phyloP scores from a whole-genome alignment of 2,113 vertebrate species.

The Lepisosteus oculatus region DNA sequence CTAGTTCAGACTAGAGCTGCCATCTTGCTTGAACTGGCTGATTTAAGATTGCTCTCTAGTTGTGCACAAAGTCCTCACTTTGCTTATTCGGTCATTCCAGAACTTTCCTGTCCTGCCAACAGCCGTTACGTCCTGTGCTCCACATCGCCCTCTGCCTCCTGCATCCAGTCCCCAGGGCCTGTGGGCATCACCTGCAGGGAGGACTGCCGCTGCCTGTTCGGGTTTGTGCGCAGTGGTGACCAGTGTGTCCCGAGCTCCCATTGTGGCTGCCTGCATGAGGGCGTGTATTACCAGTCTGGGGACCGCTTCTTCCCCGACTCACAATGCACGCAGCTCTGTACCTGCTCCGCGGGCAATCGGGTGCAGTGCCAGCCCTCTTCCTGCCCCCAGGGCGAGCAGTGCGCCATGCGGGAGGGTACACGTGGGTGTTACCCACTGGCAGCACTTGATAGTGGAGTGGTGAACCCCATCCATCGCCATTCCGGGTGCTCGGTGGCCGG shows the following conservation, averaged over 20 bases:
- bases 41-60: no score
- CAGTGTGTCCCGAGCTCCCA: conserved; percentile 22
- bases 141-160: conserved; percentile 19
- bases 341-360: conserved; percentile 28
- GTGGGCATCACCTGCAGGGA: neutral
- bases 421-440: conserved; percentile 33
- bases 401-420: conserved; percentile 30
- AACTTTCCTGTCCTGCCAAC: conserved; percentile 26
- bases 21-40: no score
- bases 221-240: conserved; percentile 20
- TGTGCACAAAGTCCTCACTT: no score
- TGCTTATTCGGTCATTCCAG: neutral
- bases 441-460: neutral
- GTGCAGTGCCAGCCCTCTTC: conserved; percentile 32
- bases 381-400: conserved; percentile 37
- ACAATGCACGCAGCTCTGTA: conserved; percentile 33
- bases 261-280: conserved; percentile 3
- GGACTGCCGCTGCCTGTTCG: conserved; percentile 22
- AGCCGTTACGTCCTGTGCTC: conserved; percentile 33
- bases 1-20: neutral
- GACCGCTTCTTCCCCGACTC: conserved; percentile 37
- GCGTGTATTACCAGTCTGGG: conserved; percentile 3
- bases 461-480: no score
- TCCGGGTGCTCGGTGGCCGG: conserved; percentile 31
- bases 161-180: neutral